These are phyloP conservation scores for Dicycla oo DNA, from an alignment of 2,888 invertebrate species.

Conservation along the genomic window DNA sequence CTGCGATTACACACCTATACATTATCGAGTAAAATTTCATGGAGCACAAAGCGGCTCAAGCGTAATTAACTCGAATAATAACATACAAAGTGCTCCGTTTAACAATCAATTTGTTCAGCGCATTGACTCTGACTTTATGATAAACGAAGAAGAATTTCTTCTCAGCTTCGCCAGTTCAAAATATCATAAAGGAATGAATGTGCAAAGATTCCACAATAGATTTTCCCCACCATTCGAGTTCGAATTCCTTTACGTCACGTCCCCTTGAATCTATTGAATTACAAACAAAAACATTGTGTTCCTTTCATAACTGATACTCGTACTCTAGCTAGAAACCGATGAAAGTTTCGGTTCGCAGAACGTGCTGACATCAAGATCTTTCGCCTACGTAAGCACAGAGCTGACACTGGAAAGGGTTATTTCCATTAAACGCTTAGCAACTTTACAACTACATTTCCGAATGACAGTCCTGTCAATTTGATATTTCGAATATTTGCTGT, in stretches of 20 bases:
- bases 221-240: slow-evolving; percentile 20
- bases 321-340: slow-evolving; percentile 38
- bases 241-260: slow-evolving; percentile 20
- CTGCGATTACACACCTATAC: slow-evolving; percentile 4
- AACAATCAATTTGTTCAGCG: slow-evolving; percentile 30
- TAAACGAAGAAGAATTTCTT: slow-evolving; percentile 10
- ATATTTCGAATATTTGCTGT: background rate
- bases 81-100: slow-evolving; percentile 21
- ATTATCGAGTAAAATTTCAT: slow-evolving; percentile 31
- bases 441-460: slow-evolving; percentile 13
- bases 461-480: slow-evolving; percentile 4
- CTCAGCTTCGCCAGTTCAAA: slow-evolving; percentile 7
- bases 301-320: slow-evolving; percentile 35
- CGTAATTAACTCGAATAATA: slow-evolving; percentile 41
- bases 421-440: slow-evolving; percentile 22
- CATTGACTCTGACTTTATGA: slow-evolving; percentile 19
- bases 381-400: slow-evolving; percentile 45
- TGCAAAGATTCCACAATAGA: slow-evolving; percentile 27
- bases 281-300: slow-evolving; percentile 48
- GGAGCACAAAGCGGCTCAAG: slow-evolving; percentile 17
- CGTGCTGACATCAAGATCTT: slow-evolving; percentile 43
- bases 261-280: slow-evolving; percentile 38
- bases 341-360: slow-evolving; percentile 33
- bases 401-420: slow-evolving; percentile 22
- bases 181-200: slow-evolving; percentile 25